A percentile compares a stretch with the other conserved stretches of the same genome.
Evolutionary conservation across 2,797 vertebrate genomes (phyloP).

Genomic region (Mus spretus): DNA sequence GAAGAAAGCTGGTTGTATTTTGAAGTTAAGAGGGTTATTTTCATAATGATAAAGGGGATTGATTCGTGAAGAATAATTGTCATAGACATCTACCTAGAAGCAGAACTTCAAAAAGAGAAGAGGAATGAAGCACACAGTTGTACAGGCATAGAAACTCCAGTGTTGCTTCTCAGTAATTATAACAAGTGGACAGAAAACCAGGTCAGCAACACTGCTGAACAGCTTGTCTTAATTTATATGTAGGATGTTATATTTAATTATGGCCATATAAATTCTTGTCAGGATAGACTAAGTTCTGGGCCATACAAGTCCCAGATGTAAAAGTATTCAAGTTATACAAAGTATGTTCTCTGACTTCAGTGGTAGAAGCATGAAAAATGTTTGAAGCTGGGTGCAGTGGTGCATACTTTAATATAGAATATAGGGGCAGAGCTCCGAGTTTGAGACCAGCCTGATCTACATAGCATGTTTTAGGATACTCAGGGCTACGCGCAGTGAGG

Average conservation of each 20-base stretch:
- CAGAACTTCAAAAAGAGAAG: conserved; percentile 60
- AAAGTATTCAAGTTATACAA: conserved; percentile 45
- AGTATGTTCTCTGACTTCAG: neutral
- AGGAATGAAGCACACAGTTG: neutral
- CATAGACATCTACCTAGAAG: conserved; percentile 1
- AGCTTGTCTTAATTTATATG: conserved; percentile 19
- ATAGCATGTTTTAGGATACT: neutral
- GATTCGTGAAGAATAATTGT: conserved; percentile 4
- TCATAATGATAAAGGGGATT: conserved; percentile 11
- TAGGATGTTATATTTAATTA: neutral
- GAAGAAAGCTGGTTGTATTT: conserved; percentile 43
- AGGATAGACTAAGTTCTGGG: neutral
- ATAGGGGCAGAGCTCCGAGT: neutral
- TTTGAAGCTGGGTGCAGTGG: neutral
- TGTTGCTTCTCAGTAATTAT: conserved; percentile 33
- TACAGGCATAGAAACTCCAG: neutral
- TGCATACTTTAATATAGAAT: neutral
- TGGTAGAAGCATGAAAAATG: conserved; percentile 25
- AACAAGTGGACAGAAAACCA: conserved; percentile 32
- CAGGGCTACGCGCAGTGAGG: neutral
- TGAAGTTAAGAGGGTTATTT: conserved; percentile 9
- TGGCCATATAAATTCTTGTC: neutral
- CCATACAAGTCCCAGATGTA: conserved; percentile 15
- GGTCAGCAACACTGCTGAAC: neutral
- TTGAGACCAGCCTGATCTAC: neutral